Percentiles rank a stretch among this genome's conserved stretches.
Evolutionary conservation across 1,140 invertebrate genomes (phyloP).

Genomic region (Lepidurus apus): DNA sequence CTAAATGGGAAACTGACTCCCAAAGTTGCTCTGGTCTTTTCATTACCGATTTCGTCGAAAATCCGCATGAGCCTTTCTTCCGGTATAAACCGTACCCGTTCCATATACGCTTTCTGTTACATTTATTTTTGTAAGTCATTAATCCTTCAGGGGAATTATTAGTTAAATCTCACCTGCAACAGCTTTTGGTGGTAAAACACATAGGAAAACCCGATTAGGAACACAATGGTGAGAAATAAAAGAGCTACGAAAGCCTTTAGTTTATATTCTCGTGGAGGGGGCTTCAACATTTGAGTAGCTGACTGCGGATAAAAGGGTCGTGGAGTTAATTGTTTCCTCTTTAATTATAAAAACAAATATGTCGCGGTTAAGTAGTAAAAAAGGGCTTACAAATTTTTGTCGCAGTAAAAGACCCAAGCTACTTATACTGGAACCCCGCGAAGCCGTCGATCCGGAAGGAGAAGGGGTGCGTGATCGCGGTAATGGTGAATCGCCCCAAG

Average conservation of each 20-base stretch:
- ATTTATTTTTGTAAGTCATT: not conserved
- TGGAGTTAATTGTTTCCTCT: not conserved
- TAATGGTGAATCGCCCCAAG: slow-evolving; percentile 1
- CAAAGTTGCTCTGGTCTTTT: slow-evolving; percentile 63
- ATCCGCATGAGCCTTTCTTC: slow-evolving; percentile 67
- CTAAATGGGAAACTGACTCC: slow-evolving; percentile 54
- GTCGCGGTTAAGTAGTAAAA: not conserved
- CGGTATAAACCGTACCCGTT: slow-evolving; percentile 75
- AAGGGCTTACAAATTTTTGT: not conserved
- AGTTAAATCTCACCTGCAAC: slow-evolving; percentile 45
- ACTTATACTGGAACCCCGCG: not conserved
- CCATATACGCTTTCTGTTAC: slow-evolving; percentile 68
- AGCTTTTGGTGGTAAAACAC: slow-evolving; percentile 75
- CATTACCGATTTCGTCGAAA: slow-evolving; percentile 60
- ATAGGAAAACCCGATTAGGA: slow-evolving; percentile 74
- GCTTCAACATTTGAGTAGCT: slow-evolving; percentile 50
- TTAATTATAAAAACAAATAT: not conserved
- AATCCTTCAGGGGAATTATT: not conserved
- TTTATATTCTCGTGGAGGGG: slow-evolving; percentile 56
- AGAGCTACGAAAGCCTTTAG: slow-evolving; percentile 70
- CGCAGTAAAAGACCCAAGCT: not conserved
- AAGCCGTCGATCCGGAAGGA: not conserved
- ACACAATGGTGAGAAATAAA: slow-evolving; percentile 70
- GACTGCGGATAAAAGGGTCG: slow-evolving; percentile 42
- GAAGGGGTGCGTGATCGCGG: not conserved